Evolutionary conservation across 2,113 vertebrate species (phyloP).

Genomic region (Desmodus rotundus): DNA sequence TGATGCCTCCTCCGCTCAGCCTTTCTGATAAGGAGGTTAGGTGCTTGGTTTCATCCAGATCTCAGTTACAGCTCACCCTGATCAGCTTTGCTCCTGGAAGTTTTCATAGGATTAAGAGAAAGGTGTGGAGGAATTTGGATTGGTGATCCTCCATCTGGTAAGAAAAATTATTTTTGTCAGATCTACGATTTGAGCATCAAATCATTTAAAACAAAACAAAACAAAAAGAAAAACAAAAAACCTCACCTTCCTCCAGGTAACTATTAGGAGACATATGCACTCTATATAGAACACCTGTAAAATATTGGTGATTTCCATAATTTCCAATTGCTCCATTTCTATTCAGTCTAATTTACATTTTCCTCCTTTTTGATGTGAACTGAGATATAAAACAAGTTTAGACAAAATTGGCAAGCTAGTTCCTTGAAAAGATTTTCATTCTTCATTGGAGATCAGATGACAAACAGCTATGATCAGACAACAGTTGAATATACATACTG

Average conservation of each 20-base stretch:
- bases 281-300: neutral
- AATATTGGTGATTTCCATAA: neutral
- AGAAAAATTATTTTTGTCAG: neutral
- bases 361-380: neutral
- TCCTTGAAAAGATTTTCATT: neutral
- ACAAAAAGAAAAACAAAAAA: neutral
- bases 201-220: neutral
- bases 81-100: neutral
- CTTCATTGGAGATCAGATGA: neutral
- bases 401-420: neutral
- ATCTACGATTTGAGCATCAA: neutral
- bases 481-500: neutral
- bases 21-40: neutral
- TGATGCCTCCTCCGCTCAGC: neutral
- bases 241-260: neutral
- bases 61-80: no score
- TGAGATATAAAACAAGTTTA: neutral
- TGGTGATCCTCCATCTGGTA: neutral
- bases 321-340: neutral
- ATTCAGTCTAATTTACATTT: neutral
- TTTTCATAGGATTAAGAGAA: neutral
- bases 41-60: neutral
- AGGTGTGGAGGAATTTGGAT: neutral
- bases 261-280: neutral
- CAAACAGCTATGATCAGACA: neutral